Conservation (phyloP, 2,888 invertebrate genomes). For the Athalia circularis region DNA sequence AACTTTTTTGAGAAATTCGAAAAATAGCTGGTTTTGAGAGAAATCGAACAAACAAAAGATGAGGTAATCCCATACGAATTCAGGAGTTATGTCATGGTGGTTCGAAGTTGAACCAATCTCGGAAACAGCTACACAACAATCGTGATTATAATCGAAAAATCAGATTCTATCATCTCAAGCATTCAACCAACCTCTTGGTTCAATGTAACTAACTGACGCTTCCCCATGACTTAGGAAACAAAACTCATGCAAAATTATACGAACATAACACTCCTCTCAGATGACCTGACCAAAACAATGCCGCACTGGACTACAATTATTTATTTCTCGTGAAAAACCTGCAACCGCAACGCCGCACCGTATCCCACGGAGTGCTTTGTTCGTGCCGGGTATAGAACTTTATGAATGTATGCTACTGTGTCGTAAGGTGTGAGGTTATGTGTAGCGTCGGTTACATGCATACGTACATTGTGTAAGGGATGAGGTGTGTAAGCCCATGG, state of each 20-base stretch:
- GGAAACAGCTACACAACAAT: too few relatives aligned
- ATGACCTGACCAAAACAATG: slow-evolving; percentile 29
- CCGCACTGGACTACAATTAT: slow-evolving; percentile 26
- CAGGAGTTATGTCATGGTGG: too few relatives aligned
- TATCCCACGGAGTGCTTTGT: slow-evolving; percentile 22
- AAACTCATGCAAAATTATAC: slow-evolving; percentile 5
- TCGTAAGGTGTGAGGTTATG: neutral
- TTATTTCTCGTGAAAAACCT: neutral
- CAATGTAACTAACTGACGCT: too few relatives aligned
- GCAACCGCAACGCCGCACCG: neutral
- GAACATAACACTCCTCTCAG: slow-evolving; percentile 1
- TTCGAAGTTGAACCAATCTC: too few relatives aligned
- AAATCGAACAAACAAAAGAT: too few relatives aligned
- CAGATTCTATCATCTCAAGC: too few relatives aligned
- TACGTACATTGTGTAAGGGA: neutral
- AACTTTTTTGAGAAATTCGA: too few relatives aligned
- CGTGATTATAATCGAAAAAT: too few relatives aligned
- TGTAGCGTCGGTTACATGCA: too few relatives aligned
- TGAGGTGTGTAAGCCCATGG: neutral
- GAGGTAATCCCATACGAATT: too few relatives aligned
- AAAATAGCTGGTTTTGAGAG: too few relatives aligned
- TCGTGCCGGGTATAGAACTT: slow-evolving; percentile 6
- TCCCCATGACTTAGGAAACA: neutral
- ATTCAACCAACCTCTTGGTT: too few relatives aligned
- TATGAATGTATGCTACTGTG: neutral